Percentiles rank a stretch among this genome's conserved stretches.
Evolutionary conservation across 2,888 invertebrate species (phyloP).

Genomic region (Falcaria lacertinaria): DNA sequence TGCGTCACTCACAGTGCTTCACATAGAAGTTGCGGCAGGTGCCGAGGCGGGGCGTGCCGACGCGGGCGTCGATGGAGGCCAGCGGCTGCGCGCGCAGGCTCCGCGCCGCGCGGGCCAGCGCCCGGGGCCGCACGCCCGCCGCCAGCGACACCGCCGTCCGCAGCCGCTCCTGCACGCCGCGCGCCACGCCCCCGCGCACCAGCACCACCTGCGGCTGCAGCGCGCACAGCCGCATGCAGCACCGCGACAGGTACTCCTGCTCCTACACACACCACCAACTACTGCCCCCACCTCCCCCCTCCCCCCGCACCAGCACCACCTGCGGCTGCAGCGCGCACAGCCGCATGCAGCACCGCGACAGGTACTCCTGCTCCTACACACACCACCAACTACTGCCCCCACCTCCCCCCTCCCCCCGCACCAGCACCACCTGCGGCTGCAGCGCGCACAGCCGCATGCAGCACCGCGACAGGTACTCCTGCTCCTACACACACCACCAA

Average conservation of each 20-base stretch:
- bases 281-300: too few relatives aligned
- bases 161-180: slow-evolving; percentile 92
- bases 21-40: slow-evolving; percentile 91
- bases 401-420: too few relatives aligned
- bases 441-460: too few relatives aligned
- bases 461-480: too few relatives aligned
- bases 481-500: too few relatives aligned
- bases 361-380: slow-evolving; percentile 10
- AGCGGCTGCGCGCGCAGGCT: slow-evolving; percentile 92
- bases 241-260: slow-evolving; percentile 90
- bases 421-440: too few relatives aligned
- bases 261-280: slow-evolving; percentile 76
- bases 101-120: slow-evolving; percentile 82
- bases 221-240: slow-evolving; percentile 90
- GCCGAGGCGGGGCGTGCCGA: slow-evolving; percentile 89
- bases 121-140: slow-evolving; percentile 85
- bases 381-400: slow-evolving; percentile 40
- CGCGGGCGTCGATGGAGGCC: slow-evolving; percentile 92
- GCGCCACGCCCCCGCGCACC: slow-evolving; percentile 93
- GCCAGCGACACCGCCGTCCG: slow-evolving; percentile 89
- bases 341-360: slow-evolving; percentile 92
- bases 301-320: slow-evolving; percentile 91
- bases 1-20: slow-evolving; percentile 59
- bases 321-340: slow-evolving; percentile 90
- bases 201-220: slow-evolving; percentile 93